These are phyloP conservation scores for Chionodraco myersi DNA, from an alignment of 2,113 vertebrate genomes.

Conservation along the genomic window DNA sequence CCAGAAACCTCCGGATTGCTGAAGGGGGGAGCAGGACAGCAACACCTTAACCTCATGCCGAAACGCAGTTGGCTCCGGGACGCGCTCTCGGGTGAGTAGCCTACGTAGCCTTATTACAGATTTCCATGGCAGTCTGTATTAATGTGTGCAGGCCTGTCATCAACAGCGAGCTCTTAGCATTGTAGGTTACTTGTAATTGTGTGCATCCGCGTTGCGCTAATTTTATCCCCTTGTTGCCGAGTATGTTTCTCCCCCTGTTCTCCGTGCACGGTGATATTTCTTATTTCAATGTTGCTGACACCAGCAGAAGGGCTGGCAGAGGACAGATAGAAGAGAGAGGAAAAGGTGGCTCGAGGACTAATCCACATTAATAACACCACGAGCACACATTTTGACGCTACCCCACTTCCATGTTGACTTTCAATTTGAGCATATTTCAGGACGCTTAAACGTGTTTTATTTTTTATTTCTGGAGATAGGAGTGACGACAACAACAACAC, in stretches of 20 bases:
- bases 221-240: slow-evolving; percentile 78
- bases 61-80: slow-evolving; percentile 80
- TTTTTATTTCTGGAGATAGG: slow-evolving; percentile 28
- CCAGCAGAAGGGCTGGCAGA: slow-evolving; percentile 71
- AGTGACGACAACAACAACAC: slow-evolving; percentile 78
- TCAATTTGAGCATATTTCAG: slow-evolving; percentile 12
- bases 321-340: slow-evolving; percentile 55
- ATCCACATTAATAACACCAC: slow-evolving; percentile 54
- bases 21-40: slow-evolving; percentile 63
- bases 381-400: slow-evolving; percentile 50
- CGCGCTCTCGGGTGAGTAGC: slow-evolving; percentile 81
- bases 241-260: slow-evolving; percentile 45
- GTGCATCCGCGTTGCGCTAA: slow-evolving; percentile 78
- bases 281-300: slow-evolving; percentile 78
- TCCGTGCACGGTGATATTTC: slow-evolving; percentile 64
- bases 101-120: slow-evolving; percentile 76
- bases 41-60: slow-evolving; percentile 71
- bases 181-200: slow-evolving; percentile 34
- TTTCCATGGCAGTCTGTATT: slow-evolving; percentile 71
- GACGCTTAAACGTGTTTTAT: not conserved
- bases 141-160: slow-evolving; percentile 74
- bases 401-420: slow-evolving; percentile 63
- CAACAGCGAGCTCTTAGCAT: slow-evolving; percentile 53
- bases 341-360: slow-evolving; percentile 53
- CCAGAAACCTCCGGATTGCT: slow-evolving; percentile 53